phyloP scores from a whole-genome alignment of 2,888 invertebrate genomes.

The Xylota sylvarum region DNA sequence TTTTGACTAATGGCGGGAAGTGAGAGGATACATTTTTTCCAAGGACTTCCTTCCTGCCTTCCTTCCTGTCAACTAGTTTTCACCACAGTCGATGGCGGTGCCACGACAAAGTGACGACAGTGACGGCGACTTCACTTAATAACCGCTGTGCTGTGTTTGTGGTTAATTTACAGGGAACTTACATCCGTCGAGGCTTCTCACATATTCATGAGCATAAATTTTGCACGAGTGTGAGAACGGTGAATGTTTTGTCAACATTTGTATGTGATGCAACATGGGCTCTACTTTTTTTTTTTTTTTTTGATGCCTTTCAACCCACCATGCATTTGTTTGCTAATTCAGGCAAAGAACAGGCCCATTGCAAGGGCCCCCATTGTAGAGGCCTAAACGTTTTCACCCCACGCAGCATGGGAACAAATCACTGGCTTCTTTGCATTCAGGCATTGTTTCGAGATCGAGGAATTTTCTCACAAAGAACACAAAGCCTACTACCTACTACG shows the following conservation, averaged over 20 bases:
- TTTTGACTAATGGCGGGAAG: conserved; percentile 70
- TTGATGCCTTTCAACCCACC: too few species aligned
- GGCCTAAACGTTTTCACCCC: conserved; percentile 67
- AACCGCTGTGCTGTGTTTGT: conserved; percentile 56
- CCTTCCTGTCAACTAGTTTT: conserved; percentile 63
- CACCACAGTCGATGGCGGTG: conserved; percentile 13
- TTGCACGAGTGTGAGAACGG: conserved; percentile 35
- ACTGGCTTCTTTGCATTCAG: conserved; percentile 54
- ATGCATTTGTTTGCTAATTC: conserved; percentile 63
- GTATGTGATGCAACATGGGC: conserved; percentile 45
- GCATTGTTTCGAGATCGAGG: conserved; percentile 65
- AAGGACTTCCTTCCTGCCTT: conserved; percentile 75
- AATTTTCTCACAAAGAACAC: conserved; percentile 70
- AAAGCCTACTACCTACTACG: conserved; percentile 42
- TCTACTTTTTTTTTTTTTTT: not conserved
- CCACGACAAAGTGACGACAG: conserved; percentile 35
- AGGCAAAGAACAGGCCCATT: conserved; percentile 11
- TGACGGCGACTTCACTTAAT: conserved; percentile 61
- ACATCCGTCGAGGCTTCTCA: conserved; percentile 39
- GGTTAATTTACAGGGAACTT: conserved; percentile 65
- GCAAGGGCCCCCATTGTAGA: conserved; percentile 19
- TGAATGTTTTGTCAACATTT: conserved; percentile 63
- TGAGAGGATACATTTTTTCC: conserved; percentile 69
- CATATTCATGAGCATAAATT: conserved; percentile 71
- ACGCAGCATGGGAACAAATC: conserved; percentile 66